These are phyloP conservation scores for Chitala chitala DNA, from an alignment of 2,113 vertebrate genomes.

Conservation along the genomic window DNA sequence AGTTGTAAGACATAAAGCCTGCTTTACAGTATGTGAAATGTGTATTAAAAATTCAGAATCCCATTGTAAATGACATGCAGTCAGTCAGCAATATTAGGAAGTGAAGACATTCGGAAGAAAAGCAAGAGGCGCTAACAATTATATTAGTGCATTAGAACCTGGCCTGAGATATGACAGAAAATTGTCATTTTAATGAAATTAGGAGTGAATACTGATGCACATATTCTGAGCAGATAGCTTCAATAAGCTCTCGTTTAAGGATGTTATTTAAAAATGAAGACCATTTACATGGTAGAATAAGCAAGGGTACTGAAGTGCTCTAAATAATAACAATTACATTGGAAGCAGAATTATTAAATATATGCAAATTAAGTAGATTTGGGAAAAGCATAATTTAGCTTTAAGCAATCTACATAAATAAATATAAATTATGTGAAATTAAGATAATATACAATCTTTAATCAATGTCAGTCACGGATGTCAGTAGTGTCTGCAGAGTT, in stretches of 20 bases:
- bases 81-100: neutral
- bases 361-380: conserved; percentile 1
- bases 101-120: no score
- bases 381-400: neutral
- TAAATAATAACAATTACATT: neutral
- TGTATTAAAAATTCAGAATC: neutral
- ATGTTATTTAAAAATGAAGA: neutral
- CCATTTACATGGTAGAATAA: neutral
- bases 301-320: neutral
- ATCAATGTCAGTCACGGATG: neutral
- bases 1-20: neutral
- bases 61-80: neutral
- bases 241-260: neutral
- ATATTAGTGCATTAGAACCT: neutral
- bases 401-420: neutral
- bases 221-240: neutral
- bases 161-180: neutral
- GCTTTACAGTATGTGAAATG: neutral
- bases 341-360: neutral
- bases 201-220: neutral
- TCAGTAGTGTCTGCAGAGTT: neutral
- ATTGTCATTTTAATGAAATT: neutral
- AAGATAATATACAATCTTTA: no score
- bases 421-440: no score
- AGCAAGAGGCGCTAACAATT: neutral